A percentile compares a stretch with the other conserved stretches of the same genome.
These are phyloP conservation scores for Danaus melanippus DNA, from an alignment of 1,140 invertebrate species.

Conservation along the genomic window DNA sequence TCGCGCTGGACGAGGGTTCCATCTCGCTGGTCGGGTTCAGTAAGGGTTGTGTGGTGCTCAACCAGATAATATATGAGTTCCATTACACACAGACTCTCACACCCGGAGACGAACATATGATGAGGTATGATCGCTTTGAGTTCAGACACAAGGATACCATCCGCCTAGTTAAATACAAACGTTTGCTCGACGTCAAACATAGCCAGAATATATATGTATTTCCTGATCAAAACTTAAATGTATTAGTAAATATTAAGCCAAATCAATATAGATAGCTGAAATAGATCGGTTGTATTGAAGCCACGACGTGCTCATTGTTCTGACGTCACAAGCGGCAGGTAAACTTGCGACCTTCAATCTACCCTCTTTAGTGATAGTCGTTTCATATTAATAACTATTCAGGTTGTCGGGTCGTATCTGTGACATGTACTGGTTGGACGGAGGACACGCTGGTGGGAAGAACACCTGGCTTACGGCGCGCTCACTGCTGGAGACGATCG, in stretches of 20 bases:
- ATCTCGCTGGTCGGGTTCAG: constrained; percentile 87
- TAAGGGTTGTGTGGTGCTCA: constrained; percentile 93
- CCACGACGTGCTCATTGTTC: no score
- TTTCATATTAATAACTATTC: not conserved
- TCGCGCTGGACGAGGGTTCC: constrained; percentile 63
- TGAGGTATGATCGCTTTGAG: constrained; percentile 37
- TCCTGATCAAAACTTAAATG: no score
- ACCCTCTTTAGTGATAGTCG: no score
- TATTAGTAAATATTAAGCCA: no score
- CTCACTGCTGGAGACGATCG: constrained; percentile 79
- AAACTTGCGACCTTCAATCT: no score
- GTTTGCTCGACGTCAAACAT: no score
- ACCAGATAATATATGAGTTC: constrained; percentile 91
- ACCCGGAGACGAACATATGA: constrained; percentile 74
- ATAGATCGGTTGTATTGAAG: no score
- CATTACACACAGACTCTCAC: constrained; percentile 79
- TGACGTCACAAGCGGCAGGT: no score
- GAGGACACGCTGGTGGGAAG: constrained; percentile 86
- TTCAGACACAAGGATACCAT: not conserved
- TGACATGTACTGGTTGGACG: constrained; percentile 90
- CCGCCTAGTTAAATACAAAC: not conserved
- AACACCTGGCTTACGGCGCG: constrained; percentile 89
- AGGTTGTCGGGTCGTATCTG: constrained; percentile 76
- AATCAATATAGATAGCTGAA: no score
- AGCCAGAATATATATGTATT: no score